Evolutionary conservation across 2,113 vertebrate species (phyloP).

Genomic region (Dissostichus mawsoni): DNA sequence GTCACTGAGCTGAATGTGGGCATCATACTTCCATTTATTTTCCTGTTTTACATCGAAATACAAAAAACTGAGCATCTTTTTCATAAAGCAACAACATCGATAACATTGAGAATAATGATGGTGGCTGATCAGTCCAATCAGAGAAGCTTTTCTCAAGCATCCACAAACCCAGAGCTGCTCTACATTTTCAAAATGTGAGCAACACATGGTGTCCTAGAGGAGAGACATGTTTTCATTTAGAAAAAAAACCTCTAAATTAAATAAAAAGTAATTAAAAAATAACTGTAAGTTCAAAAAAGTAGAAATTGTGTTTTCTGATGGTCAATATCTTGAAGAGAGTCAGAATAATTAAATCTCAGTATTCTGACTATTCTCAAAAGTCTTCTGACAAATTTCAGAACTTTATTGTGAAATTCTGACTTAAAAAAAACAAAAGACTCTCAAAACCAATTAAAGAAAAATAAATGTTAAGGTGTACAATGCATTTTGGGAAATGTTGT

Average conservation of each 20-base stretch:
- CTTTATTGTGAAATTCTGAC: slow-evolving; percentile 11
- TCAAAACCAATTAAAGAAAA: neutral
- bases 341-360: no score
- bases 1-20: slow-evolving; percentile 44
- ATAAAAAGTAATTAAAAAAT: neutral
- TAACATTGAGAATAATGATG: slow-evolving; percentile 19
- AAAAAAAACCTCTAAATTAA: neutral
- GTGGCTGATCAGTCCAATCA: slow-evolving; percentile 13
- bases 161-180: neutral
- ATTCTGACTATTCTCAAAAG: no score
- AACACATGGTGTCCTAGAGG: neutral
- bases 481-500: slow-evolving; percentile 8
- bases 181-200: neutral
- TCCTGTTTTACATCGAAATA: slow-evolving; percentile 56
- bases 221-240: neutral
- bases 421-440: neutral
- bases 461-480: no score
- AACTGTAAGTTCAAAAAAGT: no score
- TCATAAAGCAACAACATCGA: slow-evolving; percentile 47
- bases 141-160: neutral
- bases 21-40: neutral
- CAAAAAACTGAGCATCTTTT: slow-evolving; percentile 47
- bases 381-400: neutral
- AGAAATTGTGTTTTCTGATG: no score
- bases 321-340: no score